Evolutionary conservation across 2,113 vertebrate species (phyloP).

Genomic region (Platysternon megacephalum): DNA sequence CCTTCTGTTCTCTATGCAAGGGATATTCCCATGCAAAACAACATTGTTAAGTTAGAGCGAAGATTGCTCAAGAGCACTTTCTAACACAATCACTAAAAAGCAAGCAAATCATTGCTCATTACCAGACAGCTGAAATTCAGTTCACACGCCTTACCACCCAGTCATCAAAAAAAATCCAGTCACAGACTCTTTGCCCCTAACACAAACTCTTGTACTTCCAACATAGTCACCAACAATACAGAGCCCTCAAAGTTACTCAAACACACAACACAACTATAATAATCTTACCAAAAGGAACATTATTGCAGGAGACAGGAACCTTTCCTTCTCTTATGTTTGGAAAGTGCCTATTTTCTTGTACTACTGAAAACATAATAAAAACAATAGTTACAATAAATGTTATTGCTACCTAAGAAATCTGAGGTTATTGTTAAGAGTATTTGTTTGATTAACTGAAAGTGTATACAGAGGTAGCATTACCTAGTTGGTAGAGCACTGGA

Average conservation of each 20-base stretch:
- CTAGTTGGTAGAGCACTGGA: not conserved
- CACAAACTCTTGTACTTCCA: not conserved
- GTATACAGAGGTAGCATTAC: not conserved
- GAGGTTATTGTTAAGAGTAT: not conserved
- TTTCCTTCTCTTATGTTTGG: accelerated
- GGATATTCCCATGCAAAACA: not conserved
- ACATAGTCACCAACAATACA: not conserved
- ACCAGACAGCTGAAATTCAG: not conserved
- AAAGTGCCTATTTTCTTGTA: not conserved
- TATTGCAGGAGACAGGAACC: not conserved
- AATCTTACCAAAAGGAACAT: not conserved
- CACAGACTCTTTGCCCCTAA: not conserved
- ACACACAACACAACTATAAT: not conserved
- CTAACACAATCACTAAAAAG: not conserved
- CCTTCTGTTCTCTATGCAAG: accelerated
- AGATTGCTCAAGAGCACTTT: not conserved
- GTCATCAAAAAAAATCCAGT: not conserved
- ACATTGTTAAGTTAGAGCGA: accelerated
- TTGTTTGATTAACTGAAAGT: not conserved
- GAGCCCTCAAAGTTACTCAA: not conserved
- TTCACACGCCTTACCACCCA: not conserved
- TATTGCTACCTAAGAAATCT: not conserved
- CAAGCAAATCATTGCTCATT: accelerated
- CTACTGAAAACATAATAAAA: not conserved
- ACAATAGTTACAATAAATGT: not conserved